Evolutionary conservation across 2,113 vertebrate genomes (phyloP).

Genomic region (Falco punctatus): DNA sequence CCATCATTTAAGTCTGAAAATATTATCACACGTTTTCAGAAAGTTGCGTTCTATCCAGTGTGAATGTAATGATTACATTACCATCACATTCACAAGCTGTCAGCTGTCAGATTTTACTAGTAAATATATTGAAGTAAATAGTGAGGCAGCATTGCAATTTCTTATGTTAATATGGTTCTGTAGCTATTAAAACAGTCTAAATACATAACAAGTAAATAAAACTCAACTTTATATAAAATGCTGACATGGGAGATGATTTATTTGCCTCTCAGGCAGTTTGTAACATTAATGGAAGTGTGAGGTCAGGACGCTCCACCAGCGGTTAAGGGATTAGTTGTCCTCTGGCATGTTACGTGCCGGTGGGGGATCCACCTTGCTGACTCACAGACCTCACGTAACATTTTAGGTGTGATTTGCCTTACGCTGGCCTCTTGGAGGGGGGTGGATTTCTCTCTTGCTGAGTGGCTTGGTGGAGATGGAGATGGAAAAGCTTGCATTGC

Average conservation of each 20-base stretch:
- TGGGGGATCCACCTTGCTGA: neutral
- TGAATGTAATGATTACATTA: slow-evolving; percentile 70
- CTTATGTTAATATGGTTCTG: slow-evolving; percentile 64
- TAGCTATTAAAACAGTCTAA: slow-evolving; percentile 66
- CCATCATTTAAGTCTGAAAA: slow-evolving; percentile 57
- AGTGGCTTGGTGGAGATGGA: neutral
- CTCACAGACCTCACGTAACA: neutral
- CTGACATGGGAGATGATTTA: neutral
- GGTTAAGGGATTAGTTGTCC: neutral
- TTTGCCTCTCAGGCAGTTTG: neutral
- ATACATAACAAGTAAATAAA: slow-evolving; percentile 58
- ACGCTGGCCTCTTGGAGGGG: neutral
- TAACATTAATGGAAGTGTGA: neutral
- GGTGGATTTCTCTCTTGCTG: neutral
- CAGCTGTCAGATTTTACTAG: slow-evolving; percentile 71
- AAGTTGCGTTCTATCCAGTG: slow-evolving; percentile 38
- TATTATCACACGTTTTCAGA: slow-evolving; percentile 30
- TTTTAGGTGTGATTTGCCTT: neutral
- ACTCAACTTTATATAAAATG: neutral
- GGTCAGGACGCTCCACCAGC: neutral
- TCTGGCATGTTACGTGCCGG: accelerated
- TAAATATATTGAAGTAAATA: slow-evolving; percentile 59
- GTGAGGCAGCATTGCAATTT: slow-evolving; percentile 54
- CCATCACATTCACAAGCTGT: slow-evolving; percentile 55
- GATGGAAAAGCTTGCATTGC: neutral